Evolutionary conservation across 1,140 invertebrate genomes (phyloP), one percentile per base, ranked within the genome.

Genomic region (Drosophila teissieri): DNA sequence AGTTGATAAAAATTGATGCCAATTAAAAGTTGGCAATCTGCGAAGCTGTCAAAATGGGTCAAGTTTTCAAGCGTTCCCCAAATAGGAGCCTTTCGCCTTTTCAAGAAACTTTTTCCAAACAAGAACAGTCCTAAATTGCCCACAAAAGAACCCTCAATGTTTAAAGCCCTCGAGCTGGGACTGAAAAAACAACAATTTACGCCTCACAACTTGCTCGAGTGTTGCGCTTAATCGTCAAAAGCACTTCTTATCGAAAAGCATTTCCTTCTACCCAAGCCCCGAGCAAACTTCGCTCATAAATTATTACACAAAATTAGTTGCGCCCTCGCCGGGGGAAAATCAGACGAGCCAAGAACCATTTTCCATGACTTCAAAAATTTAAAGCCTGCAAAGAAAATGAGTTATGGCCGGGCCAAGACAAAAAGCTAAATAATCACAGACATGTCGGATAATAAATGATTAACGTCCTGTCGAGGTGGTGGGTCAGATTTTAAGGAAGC

Each of bases 391-490:
- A 57, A 52, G 74, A 78, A 78, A 73, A 85, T 89, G 84, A 89
- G 80, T 78, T 84, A 90, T 89, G 65, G 56, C 64, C 34, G 55
- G 46, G 58, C 51, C 61, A 58, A 77, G 65, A 77, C 51, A 78
- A 90, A 90, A 90, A 85, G 79, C 84, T 82, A 88, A 86, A 86
- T 86, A 82, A 89, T 89, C 84, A 84, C 80, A 80, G 78, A 52
- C 84, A 78, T 78, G 84, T 85, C 85, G 82, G 85, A 89, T 89
- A 90, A 89, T 80, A 89, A 90, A 90, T 89, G 80, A 89, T 89
- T 90, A 89, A 89, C 80, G 83, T 83, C 46, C 55, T 48, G 69
- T 6, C 57, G 15, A 37, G 42, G 40, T 31, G 19, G 37, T 24
- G 46, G 52, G 55, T 36, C 36, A 39, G 36, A 8, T 40, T 10